Percentiles rank a stretch among this genome's conserved stretches.
Conservation (phyloP, 2,113 vertebrate species). For the Corythaixoides concolor region DNA sequence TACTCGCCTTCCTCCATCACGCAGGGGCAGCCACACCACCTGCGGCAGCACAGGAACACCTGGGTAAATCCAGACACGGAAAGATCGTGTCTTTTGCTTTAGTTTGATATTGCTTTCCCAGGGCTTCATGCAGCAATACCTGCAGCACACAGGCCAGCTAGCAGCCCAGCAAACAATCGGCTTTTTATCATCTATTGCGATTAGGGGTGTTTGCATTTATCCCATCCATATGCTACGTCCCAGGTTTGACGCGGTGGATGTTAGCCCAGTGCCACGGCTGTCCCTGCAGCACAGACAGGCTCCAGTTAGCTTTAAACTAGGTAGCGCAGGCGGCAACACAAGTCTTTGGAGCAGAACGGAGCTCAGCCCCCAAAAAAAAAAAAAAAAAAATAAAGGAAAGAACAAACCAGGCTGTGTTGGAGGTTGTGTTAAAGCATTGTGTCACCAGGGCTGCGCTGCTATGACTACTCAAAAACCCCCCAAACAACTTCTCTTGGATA, state of each 20-base stretch:
- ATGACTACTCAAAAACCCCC: not conserved
- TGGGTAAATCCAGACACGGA: not conserved
- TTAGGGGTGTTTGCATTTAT: not conserved
- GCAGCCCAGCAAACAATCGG: not conserved
- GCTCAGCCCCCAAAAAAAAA: not conserved
- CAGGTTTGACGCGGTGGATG: not conserved
- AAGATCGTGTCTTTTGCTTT: not conserved
- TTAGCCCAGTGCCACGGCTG: not conserved
- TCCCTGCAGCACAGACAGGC: not conserved
- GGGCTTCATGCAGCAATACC: not conserved
- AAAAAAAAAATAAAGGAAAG: not conserved
- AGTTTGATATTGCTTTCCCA: not conserved
- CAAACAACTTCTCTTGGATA: not conserved
- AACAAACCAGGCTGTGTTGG: not conserved
- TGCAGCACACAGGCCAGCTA: not conserved
- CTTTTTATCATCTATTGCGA: not conserved
- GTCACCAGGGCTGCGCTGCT: not conserved
- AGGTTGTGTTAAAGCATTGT: not conserved
- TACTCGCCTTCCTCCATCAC: not conserved
- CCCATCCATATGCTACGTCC: not conserved
- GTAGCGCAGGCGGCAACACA: not conserved
- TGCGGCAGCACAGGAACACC: not conserved
- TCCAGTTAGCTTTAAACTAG: not conserved
- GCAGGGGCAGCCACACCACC: fast-evolving
- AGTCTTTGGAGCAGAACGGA: not conserved